Conservation (phyloP, 2,888 invertebrate species). For the Seira ritae region DNA sequence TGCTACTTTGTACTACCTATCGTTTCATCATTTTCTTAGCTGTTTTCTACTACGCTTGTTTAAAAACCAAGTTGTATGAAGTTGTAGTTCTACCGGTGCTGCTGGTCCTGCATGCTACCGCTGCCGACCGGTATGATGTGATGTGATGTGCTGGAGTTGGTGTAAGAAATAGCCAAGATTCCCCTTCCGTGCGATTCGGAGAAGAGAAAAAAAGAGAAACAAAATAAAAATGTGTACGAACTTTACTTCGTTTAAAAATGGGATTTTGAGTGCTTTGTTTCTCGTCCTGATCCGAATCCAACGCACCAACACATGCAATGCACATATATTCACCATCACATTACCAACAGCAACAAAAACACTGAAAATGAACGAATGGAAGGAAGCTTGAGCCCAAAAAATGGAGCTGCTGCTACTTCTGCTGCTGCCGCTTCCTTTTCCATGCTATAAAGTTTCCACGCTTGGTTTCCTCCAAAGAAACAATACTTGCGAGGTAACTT, state of each 20-base stretch:
- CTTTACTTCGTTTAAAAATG: slow-evolving; percentile 52
- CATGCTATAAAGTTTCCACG: slow-evolving; percentile 15
- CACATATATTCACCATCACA: too few species aligned
- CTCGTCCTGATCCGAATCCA: background rate
- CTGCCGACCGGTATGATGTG: too few species aligned
- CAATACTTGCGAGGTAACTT: background rate
- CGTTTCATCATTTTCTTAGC: background rate
- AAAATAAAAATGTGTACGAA: slow-evolving; percentile 20
- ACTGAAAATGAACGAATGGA: background rate
- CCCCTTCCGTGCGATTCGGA: too few species aligned
- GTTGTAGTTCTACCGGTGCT: too few species aligned
- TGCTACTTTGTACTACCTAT: background rate
- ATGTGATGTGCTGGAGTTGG: too few species aligned
- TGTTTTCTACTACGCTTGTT: background rate
- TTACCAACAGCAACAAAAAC: too few species aligned
- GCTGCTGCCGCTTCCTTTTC: background rate
- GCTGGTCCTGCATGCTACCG: too few species aligned
- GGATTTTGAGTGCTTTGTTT: slow-evolving; percentile 44
- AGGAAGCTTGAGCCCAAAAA: background rate
- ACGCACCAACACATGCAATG: background rate
- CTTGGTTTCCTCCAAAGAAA: background rate
- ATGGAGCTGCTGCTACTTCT: background rate
- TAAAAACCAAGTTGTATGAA: background rate
- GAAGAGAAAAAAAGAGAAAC: too few species aligned
- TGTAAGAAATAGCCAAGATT: too few species aligned